Base-by-base conservation (phyloP, 2,888 invertebrate species). In the Idaea aversata region DNA sequence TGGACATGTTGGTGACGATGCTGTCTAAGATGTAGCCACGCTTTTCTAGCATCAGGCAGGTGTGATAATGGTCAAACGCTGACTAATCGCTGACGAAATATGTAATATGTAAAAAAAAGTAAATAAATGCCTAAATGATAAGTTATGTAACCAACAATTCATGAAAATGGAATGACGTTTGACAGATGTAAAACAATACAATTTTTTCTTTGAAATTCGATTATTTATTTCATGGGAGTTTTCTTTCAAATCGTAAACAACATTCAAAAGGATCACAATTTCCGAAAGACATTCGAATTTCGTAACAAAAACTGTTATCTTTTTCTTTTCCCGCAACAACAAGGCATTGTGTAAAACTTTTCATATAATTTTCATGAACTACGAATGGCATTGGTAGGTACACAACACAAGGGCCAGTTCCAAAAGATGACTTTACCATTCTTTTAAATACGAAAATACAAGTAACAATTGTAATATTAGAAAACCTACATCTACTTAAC, bases 311-410 rank as follows among this genome's bases (percentile, higher is more conserved):
- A 47, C 47, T 47, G 47, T 47, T 47, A 47, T 47, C 47, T 47
- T 47, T 47, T 47, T 47, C 47, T 47, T 47, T 47, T 13, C 47
- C 47, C 36, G 5, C 47, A 47, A 47, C 13, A 47, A 36, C 36
- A 36, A 36, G 36, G 36, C 47, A 47, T 47, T 47, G 47, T 47
- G 47, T 4, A 47, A 47, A 47, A 47, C 47, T 47, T 47, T 47
- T 47, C 47, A 47, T 47, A 47, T 47, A 47, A 47, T 47, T 47
- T 47, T 47, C 47, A 47, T 47, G 47, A 47, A 47, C 47, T 47
- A 47, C 47, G 10, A 47, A 47, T 10, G 7, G 47, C 47, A 13
- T 47, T 47, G 47, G 6, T 5, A 47, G 47, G 47, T 47, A 47
- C 13, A 47, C 47, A 47, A 47, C 7, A 47, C 47, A 47, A 47